These are phyloP conservation scores for Drosophila burlai DNA, from an alignment of 1,140 invertebrate genomes.

Conservation along the genomic window DNA sequence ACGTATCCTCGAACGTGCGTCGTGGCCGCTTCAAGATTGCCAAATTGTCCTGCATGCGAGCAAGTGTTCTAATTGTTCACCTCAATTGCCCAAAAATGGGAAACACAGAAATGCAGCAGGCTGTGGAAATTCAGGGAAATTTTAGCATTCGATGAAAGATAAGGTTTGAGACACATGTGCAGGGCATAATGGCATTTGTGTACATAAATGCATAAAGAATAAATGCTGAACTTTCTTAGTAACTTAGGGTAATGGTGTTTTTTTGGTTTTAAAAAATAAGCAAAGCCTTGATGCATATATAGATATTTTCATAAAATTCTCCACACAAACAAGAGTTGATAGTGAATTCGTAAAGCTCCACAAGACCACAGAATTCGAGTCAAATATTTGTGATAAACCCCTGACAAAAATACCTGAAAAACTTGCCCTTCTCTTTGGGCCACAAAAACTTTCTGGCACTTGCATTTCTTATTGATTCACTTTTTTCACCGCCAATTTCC, in stretches of 20 bases:
- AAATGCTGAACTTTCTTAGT: not conserved
- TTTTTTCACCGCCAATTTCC: conserved; percentile 28
- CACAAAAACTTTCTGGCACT: conserved; percentile 14
- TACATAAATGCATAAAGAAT: not conserved
- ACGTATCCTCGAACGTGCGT: conserved; percentile 46
- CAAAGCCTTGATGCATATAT: not conserved
- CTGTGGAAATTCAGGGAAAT: conserved; percentile 18
- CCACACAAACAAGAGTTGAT: not conserved
- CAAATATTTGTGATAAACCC: conserved; percentile 10
- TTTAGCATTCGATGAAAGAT: conserved; percentile 18
- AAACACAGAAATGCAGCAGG: not conserved
- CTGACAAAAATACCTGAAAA: conserved; percentile 5
- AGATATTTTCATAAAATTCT: not conserved
- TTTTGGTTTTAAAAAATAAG: not conserved
- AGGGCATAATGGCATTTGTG: not conserved
- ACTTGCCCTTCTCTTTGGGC: not conserved
- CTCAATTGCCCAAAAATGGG: conserved; percentile 5
- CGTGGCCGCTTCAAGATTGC: conserved; percentile 18
- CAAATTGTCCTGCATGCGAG: conserved; percentile 33
- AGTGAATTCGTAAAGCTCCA: not conserved
- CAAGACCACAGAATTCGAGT: not conserved
- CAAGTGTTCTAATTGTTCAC: conserved; percentile 30
- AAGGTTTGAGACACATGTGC: not conserved
- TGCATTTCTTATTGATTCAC: conserved; percentile 27
- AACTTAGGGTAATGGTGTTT: not conserved